A percentile compares a stretch with the other conserved stretches of the same genome.
These are phyloP conservation scores for Amblyopsis hoosieri DNA, from an alignment of 2,797 vertebrate species.

Conservation along the genomic window DNA sequence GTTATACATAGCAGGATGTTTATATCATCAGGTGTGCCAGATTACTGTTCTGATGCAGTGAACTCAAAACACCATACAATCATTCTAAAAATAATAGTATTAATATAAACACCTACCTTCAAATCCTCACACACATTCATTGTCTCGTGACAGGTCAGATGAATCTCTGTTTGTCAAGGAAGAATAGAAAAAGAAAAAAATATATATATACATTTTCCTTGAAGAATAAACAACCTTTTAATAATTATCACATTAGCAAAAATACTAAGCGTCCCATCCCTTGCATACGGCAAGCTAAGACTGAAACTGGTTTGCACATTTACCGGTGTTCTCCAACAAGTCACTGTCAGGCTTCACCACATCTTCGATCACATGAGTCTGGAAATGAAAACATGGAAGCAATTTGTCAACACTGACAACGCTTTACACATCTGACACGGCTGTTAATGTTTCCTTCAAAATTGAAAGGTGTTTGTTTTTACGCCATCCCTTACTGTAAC, in stretches of 20 bases:
- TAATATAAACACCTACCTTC: conserved; percentile 7
- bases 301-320: not conserved
- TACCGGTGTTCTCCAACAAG: not conserved
- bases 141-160: conserved; percentile 45
- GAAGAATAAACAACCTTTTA: not conserved
- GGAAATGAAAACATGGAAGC: conserved; percentile 23
- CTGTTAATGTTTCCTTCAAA: not conserved
- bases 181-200: not conserved
- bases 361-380: conserved; percentile 50
- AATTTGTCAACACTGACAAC: conserved; percentile 6
- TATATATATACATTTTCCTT: not conserved
- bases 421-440: conserved; percentile 1
- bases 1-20: not conserved
- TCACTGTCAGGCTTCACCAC: conserved; percentile 28
- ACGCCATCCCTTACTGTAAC: too few species aligned
- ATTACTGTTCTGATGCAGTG: too few species aligned
- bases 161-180: conserved; percentile 42
- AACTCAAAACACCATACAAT: too few species aligned
- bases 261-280: too few species aligned
- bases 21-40: too few species aligned
- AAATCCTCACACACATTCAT: conserved; percentile 27
- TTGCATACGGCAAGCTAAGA: too few species aligned
- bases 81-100: not conserved
- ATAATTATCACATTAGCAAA: too few species aligned
- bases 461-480: too few species aligned